These are phyloP conservation scores for Eulemur coronatus DNA, from an alignment of 2,797 vertebrate genomes.

Conservation along the genomic window DNA sequence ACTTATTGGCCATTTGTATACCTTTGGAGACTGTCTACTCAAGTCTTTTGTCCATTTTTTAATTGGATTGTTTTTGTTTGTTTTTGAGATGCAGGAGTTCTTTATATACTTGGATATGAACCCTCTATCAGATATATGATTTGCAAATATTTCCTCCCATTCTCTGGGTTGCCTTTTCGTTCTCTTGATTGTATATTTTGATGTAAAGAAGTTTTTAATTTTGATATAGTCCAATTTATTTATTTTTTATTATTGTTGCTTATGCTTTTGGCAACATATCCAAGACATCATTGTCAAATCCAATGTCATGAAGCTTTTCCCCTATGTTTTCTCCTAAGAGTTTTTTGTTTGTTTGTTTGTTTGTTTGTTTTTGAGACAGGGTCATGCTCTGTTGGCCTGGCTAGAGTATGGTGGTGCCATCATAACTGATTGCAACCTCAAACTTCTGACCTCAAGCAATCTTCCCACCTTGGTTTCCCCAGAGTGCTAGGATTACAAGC, in stretches of 20 bases:
- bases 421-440: not conserved
- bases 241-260: too few relatives aligned
- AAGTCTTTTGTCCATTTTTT: too few relatives aligned
- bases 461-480: not conserved
- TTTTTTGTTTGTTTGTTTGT: not conserved
- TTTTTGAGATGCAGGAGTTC: too few relatives aligned
- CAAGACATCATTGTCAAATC: not conserved
- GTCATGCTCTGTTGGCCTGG: not conserved
- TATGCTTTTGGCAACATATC: not conserved
- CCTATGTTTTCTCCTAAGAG: not conserved
- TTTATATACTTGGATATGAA: too few relatives aligned
- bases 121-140: too few relatives aligned
- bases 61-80: too few relatives aligned
- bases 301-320: not conserved
- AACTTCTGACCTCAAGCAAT: not conserved
- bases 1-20: too few relatives aligned
- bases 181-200: too few relatives aligned
- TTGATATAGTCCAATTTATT: too few relatives aligned
- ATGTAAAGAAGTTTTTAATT: not conserved
- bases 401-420: not conserved
- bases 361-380: not conserved
- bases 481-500: not conserved
- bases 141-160: too few relatives aligned
- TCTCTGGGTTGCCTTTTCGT: too few relatives aligned
- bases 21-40: too few relatives aligned